phyloP scores from a whole-genome alignment of 2,797 vertebrate species.

The Microchirus variegatus region DNA sequence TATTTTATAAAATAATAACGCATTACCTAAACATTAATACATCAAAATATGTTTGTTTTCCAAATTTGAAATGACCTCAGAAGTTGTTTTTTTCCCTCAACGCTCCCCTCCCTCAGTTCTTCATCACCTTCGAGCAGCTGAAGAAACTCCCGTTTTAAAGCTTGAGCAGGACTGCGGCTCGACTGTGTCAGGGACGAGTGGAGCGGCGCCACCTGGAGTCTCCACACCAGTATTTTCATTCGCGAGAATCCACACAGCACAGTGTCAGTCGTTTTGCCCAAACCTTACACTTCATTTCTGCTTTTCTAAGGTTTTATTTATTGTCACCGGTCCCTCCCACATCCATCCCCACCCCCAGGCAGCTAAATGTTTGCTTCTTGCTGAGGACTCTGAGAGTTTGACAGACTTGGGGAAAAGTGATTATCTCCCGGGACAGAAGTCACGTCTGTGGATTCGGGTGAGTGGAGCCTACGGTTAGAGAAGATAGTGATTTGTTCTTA shows the following conservation, averaged over 20 bases:
- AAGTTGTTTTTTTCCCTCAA: slow-evolving; percentile 50
- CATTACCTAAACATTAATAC: too few relatives aligned
- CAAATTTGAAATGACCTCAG: too few relatives aligned
- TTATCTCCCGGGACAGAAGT: slow-evolving; percentile 7
- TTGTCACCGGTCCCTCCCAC: slow-evolving; percentile 22
- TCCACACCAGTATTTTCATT: slow-evolving; percentile 33
- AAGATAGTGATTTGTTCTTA: too few relatives aligned
- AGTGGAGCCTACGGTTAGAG: slow-evolving; percentile 1
- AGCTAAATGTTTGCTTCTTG: slow-evolving; percentile 50
- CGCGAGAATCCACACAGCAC: slow-evolving; percentile 13
- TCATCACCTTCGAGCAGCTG: slow-evolving; percentile 96
- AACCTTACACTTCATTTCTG: not conserved
- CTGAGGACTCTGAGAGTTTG: slow-evolving; percentile 20
- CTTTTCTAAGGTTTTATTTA: slow-evolving; percentile 32
- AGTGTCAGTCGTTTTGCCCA: slow-evolving; percentile 12
- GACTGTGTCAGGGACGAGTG: slow-evolving; percentile 31
- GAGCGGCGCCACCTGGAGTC: slow-evolving; percentile 43
- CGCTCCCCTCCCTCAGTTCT: slow-evolving; percentile 84
- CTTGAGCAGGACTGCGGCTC: slow-evolving; percentile 14
- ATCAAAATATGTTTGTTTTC: too few relatives aligned
- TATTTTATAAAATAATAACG: too few relatives aligned
- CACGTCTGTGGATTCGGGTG: not conserved
- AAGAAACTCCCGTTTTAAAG: slow-evolving; percentile 92
- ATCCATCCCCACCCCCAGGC: slow-evolving; percentile 26
- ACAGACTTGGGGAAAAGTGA: too few relatives aligned